Evolutionary conservation across 1,140 invertebrate species (phyloP).

Genomic region (Drosophila micromelanica): DNA sequence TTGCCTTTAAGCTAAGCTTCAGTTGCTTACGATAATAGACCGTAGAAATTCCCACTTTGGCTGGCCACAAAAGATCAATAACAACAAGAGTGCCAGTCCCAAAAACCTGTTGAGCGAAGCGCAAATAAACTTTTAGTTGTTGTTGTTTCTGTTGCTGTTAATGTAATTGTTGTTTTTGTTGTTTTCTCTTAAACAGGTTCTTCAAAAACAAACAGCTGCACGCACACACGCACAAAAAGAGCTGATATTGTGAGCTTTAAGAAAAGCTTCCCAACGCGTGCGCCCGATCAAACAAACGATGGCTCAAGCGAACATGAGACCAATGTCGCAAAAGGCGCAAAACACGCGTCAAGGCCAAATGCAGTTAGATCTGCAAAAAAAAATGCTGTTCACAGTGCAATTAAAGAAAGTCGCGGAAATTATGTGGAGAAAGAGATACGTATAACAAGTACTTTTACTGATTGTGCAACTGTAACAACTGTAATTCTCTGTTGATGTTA

Average conservation of each 20-base stretch:
- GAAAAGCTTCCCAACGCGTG: slow-evolving; percentile 47
- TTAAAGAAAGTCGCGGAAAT: slow-evolving; percentile 47
- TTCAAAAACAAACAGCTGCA: slow-evolving; percentile 39
- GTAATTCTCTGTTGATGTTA: slow-evolving; percentile 18
- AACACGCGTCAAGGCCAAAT: slow-evolving; percentile 56
- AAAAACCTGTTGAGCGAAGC: slow-evolving; percentile 72
- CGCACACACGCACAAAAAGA: slow-evolving; percentile 7
- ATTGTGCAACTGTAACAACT: slow-evolving; percentile 57
- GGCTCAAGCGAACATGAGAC: background rate
- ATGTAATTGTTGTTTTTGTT: background rate
- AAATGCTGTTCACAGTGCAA: slow-evolving; percentile 8
- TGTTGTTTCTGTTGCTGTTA: slow-evolving; percentile 33
- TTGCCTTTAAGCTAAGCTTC: slow-evolving; percentile 2
- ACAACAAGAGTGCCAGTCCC: slow-evolving; percentile 15
- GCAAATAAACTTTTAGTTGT: slow-evolving; percentile 56
- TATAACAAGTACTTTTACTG: slow-evolving; percentile 30
- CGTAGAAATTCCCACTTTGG: slow-evolving; percentile 59
- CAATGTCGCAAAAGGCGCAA: background rate
- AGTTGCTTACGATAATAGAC: slow-evolving; percentile 4
- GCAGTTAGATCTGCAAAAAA: slow-evolving; percentile 32
- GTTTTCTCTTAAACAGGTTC: slow-evolving; percentile 61
- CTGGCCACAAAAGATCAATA: slow-evolving; percentile 13
- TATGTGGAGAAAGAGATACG: slow-evolving; percentile 7
- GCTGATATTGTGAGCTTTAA: slow-evolving; percentile 58
- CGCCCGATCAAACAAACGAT: slow-evolving; percentile 19